phyloP scores from a whole-genome alignment of 30 jellyfish, hydroid and myxozoan species.

The Morbakka virulenta region DNA sequence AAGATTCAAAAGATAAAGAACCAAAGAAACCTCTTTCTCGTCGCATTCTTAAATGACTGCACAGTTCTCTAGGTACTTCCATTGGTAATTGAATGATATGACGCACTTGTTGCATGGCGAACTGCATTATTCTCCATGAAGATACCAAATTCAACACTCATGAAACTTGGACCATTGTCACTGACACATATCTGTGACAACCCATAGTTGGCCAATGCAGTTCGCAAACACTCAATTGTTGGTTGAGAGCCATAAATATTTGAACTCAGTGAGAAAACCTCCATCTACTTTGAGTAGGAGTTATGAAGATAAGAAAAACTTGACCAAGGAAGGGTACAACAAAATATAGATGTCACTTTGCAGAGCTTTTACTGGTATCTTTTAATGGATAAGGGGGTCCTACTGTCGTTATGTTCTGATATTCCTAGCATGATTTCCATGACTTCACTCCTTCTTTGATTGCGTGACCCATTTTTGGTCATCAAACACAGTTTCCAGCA shows the following conservation, averaged over 20 bases:
- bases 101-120: conserved; percentile 33
- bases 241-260: neutral
- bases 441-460: neutral
- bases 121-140: neutral
- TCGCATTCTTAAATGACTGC: conserved; percentile 18
- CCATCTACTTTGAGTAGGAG: neutral
- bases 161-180: conserved; percentile 39
- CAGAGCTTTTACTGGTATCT: neutral
- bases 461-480: neutral
- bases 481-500: neutral
- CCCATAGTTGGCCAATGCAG: neutral
- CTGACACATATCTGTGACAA: conserved; percentile 27
- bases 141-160: neutral
- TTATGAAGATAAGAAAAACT: neutral
- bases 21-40: conserved; percentile 8
- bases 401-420: neutral
- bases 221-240: neutral
- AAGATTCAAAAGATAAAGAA: neutral
- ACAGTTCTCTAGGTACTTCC: conserved; percentile 45
- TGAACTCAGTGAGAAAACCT: neutral
- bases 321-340: conserved; percentile 48
- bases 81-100: conserved; percentile 49
- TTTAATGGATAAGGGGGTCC: conserved; percentile 1
- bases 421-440: neutral
- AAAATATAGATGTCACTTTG: neutral